Evolutionary conservation across 2,797 vertebrate genomes (phyloP), one percentile per base, ranked within the genome.

Genomic region (Phataginus tetradactyla): DNA sequence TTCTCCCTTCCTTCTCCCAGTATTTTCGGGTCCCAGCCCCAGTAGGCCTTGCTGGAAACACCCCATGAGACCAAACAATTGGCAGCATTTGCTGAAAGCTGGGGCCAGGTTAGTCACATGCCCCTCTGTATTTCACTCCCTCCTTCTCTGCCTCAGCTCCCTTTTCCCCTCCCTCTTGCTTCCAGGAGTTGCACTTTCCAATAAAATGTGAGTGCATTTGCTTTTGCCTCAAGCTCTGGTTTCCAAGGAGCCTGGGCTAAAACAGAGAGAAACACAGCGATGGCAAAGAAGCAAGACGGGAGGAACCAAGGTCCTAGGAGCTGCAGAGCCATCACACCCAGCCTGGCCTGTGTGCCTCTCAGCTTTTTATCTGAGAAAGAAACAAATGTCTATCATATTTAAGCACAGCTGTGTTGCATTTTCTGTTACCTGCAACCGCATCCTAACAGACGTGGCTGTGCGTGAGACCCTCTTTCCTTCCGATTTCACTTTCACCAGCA

Each of bases 291-390:
- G 25, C 15, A 1, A 2, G 0, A 1, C 0, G 4, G 29, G 18
- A 63, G 27, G 27, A 49, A 8, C 34, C 17, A 13, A 53, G 63
- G 69, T 4, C 77, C 72, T 14, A 3, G 34, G 57, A 32, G 20
- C 0, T 2, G 17, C 37, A 49, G 25, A 32, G 7, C 34, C 6
- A 1, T 2, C 29, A 21, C 3, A 13, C 59, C 21, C 14, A 0
- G 13, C n/a, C 66, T 10, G 71, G n/a, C 32, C 51, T 0, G 0
- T 4, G 0, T 0, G 21, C 20, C 49, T 53, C 63, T 34, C 29
- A 4, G 45, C 34, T 64, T 94, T 74, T 66, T 9, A 64, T 59
- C n/a, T 11, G 34, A 10, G 20, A 18, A 1, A 91, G 25, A 72
- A 80, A 57, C 37, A 21, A 59, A 17, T 0, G 0, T 55, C 37